Evolutionary conservation across 2,888 invertebrate species (phyloP), one percentile per base, ranked within the genome.

Genomic region (Acleris cristana): DNA sequence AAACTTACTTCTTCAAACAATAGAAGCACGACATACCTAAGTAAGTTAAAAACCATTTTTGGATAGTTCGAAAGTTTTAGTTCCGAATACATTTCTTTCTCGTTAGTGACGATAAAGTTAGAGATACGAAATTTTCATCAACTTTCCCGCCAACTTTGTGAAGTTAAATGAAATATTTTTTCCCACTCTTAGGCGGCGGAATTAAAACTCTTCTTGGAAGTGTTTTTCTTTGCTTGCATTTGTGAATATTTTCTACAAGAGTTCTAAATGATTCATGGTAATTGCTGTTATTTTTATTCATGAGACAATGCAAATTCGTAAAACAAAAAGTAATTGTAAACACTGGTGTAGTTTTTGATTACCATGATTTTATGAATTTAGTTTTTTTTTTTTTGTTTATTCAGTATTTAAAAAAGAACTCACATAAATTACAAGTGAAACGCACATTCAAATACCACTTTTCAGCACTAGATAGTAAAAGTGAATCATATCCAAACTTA

Each of bases 111-210:
- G 54, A 53, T 34, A 65, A 59, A 66, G 51, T 64, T 56, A 49
- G 14, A 59, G 59, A 66, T 65, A 64, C 69, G 65, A 69, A 71
- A 70, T 64, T 64, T 70, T 69, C 52, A 63, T 23, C 57, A 71
- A 70, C 63, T 71, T 71, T 60, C 44, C 59, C 23, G 52, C 56
- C 45, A 58, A 65, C 60, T 69, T 61, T 16, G 62, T 21, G 21
- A 53, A 61, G 59, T 51, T 59, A 58, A 62, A 63, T 63, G 59
- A 66, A 66, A 65, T 55, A 65, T 69, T 65, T 57, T 61, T 63
- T 60, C 57, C 16, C 51, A 54, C 53, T 63, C 49, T 18, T 23
- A 58, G 48, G 48, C 58, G n/a, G 14, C 49, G n/a, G 23, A 45
- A 54, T 67, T 40, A 58, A 67, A 23, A 62, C 26, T n/a, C 23